Conservation (phyloP, 2,888 invertebrate species). For the Minunthozetes semirufus region DNA sequence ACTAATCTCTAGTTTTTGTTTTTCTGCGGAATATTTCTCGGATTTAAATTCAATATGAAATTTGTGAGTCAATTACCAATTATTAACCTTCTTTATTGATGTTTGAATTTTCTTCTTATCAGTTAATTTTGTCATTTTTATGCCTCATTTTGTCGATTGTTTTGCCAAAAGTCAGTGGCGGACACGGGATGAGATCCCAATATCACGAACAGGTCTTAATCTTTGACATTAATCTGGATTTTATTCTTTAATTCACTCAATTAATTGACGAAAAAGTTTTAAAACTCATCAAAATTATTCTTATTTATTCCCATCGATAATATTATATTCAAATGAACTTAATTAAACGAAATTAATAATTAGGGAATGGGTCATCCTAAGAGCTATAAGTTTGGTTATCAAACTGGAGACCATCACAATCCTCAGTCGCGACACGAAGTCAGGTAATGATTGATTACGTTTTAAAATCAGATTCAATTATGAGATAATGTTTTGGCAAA, state of each 20-base stretch:
- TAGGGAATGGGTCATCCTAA: slow-evolving; percentile 41
- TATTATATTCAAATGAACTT: too few relatives aligned
- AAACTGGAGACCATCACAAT: slow-evolving; percentile 41
- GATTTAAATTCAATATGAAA: slow-evolving; percentile 2
- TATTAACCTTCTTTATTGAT: not conserved
- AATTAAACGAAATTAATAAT: not conserved
- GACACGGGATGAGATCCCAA: not conserved
- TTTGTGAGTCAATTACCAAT: not conserved
- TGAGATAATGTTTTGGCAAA: not conserved
- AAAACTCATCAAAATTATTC: not conserved
- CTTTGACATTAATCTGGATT: not conserved
- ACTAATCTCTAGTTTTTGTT: not conserved
- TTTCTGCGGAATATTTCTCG: not conserved
- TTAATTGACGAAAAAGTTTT: not conserved
- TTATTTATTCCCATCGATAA: not conserved
- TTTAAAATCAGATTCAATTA: not conserved
- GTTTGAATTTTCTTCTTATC: not conserved
- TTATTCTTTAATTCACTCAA: not conserved
- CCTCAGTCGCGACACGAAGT: slow-evolving; percentile 42
- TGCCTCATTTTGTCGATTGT: not conserved
- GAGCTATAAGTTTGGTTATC: slow-evolving; percentile 43
- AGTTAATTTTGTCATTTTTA: slow-evolving; percentile 13
- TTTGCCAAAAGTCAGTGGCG: not conserved
- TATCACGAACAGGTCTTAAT: slow-evolving; percentile 24
- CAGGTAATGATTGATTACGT: not conserved